These are phyloP conservation scores for Fregata magnificens DNA, from an alignment of 2,113 vertebrate species.

Conservation along the genomic window DNA sequence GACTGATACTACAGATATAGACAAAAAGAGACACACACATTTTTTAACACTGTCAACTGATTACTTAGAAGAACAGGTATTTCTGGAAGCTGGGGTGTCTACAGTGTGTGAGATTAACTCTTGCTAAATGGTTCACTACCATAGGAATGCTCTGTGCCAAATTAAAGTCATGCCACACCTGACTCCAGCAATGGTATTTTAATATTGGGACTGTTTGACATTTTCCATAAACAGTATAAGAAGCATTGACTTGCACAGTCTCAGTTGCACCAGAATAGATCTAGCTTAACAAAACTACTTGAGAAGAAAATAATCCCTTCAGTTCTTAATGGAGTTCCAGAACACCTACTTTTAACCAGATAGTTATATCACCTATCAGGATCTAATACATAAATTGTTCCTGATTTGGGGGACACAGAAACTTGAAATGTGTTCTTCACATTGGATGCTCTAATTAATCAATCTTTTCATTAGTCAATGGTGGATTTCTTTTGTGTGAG, in stretches of 20 bases:
- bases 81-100: not conserved
- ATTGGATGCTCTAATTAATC: not conserved
- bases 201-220: not conserved
- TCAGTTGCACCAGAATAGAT: not conserved
- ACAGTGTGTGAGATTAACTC: not conserved
- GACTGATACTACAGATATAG: not conserved
- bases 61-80: not conserved
- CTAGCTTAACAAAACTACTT: not conserved
- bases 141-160: not conserved
- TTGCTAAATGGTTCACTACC: not conserved
- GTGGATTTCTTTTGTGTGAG: not conserved
- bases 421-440: not conserved
- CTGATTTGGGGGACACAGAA: not conserved
- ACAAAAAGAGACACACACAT: not conserved
- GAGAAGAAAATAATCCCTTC: not conserved
- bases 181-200: not conserved
- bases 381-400: not conserved
- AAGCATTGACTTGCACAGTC: not conserved
- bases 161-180: not conserved
- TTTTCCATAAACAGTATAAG: not conserved
- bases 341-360: not conserved
- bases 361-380: not conserved
- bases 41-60: not conserved
- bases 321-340: not conserved
- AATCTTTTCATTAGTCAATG: accelerated